Evolutionary conservation across 1,140 invertebrate species (phyloP), one percentile per base, ranked within the genome.

Genomic region (Periplaneta americana): DNA sequence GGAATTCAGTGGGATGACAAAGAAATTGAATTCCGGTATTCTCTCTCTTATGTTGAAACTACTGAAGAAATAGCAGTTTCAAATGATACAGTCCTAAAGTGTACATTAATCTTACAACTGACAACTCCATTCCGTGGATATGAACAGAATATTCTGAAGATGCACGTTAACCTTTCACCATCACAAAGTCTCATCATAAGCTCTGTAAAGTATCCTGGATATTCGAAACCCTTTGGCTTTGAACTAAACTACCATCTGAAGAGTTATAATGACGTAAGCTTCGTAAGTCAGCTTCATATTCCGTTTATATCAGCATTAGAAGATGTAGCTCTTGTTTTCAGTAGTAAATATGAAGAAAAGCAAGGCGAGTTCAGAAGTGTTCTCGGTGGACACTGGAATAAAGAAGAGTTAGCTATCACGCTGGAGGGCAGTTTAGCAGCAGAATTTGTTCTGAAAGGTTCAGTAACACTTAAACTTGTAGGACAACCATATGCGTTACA

Each of bases 321-420:
- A 36, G 32, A 33, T 33, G 78, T 36, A 9, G 32, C 78, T 18
- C 34, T 79, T 32, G 15, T 79, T 32, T 22, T 79, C 1, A 57
- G 78, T 36, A 79, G 32, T 57, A 79, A 79, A 31, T 57, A n/a
- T 36, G 39, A 79, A 32, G 34, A 33, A n/a, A 36, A 36, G n/a
- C 4, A 79, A 22, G 39, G 34, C n/a, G 37, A 1, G 22, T 79
- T 34, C 35, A 36, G 35, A 22, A 36, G 75, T 37, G 35, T 22
- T 66, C 0, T 81, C 17, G 34, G 34, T 17, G 80, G 57, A 13
- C 34, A 35, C 74, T 79, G 74, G 33, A 81, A 81, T 66, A 34
- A 81, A 66, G 74, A 81, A 39, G 80, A 81, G 75, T 36, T 81
- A 9, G 34, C 34, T 8, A 37, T 35, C 34, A 36, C 80, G n/a